A percentile compares a stretch with the other conserved stretches of the same genome.
Evolutionary conservation across 2,888 invertebrate species (phyloP).

Genomic region (Dicranocentrus wangi): DNA sequence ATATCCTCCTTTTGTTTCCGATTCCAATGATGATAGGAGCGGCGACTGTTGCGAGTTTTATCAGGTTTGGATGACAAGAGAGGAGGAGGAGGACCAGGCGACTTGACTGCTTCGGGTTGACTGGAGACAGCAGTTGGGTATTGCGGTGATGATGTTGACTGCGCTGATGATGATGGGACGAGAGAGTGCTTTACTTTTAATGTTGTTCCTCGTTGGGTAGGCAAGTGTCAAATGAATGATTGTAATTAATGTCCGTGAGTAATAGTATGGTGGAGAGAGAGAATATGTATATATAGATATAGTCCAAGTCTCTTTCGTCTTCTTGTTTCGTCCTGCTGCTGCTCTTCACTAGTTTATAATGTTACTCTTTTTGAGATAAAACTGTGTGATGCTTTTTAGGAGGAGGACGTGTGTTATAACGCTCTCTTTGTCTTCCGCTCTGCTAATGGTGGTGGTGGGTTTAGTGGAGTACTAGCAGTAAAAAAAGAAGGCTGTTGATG

Average conservation of each 20-base stretch:
- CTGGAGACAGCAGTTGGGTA: slow-evolving; percentile 32
- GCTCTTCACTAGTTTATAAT: slow-evolving; percentile 18
- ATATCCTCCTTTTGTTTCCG: slow-evolving; percentile 43
- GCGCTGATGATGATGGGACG: too few relatives aligned
- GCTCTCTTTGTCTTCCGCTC: neutral
- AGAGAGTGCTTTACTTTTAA: slow-evolving; percentile 17
- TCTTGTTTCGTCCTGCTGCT: too few relatives aligned
- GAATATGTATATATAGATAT: slow-evolving; percentile 26
- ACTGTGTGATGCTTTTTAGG: slow-evolving; percentile 1
- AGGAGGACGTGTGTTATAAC: neutral
- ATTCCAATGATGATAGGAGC: neutral
- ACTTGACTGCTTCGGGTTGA: slow-evolving; percentile 43
- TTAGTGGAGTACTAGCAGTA: neutral
- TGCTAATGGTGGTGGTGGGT: neutral
- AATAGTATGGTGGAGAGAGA: slow-evolving; percentile 36
- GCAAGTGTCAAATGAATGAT: slow-evolving; percentile 59
- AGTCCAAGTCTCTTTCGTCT: too few relatives aligned
- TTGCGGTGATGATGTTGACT: too few relatives aligned
- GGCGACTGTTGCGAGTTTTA: slow-evolving; percentile 11
- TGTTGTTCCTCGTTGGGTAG: slow-evolving; percentile 38
- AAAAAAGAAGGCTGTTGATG: slow-evolving; percentile 10
- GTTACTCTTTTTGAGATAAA: slow-evolving; percentile 9
- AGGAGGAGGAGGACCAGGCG: slow-evolving; percentile 5
- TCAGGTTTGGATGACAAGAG: slow-evolving; percentile 51
- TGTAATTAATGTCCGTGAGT: slow-evolving; percentile 60